Conservation (phyloP, 2,888 invertebrate genomes). For the Balanococcus diminutus region DNA sequence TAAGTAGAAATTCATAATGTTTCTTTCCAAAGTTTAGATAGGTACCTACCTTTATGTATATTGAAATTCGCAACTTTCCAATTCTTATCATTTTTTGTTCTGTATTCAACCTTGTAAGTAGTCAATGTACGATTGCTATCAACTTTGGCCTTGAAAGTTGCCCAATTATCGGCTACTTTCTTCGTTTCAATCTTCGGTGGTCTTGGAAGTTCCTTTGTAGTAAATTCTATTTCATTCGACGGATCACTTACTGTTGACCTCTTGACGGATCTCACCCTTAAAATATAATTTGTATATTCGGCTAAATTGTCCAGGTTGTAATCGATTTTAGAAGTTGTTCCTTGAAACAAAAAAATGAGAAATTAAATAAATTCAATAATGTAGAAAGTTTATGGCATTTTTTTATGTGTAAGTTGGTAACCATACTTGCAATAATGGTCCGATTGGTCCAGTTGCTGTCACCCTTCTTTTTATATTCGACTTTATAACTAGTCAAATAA, state of each 20-base stretch:
- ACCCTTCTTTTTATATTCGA: background rate
- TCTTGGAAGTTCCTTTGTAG: background rate
- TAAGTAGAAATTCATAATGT: no score
- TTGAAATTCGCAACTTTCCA: background rate
- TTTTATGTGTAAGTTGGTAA: no score
- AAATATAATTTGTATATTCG: background rate
- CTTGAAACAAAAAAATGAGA: no score
- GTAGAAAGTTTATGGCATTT: no score
- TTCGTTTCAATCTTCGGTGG: background rate
- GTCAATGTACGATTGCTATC: background rate
- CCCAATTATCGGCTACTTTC: background rate
- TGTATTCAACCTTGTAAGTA: background rate
- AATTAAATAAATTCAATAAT: no score
- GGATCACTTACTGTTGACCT: background rate
- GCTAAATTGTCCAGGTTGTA: no score
- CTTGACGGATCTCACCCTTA: slow-evolving; percentile 8
- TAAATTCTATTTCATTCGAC: slow-evolving; percentile 4
- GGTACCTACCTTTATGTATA: no score
- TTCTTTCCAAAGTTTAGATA: no score
- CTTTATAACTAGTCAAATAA: background rate
- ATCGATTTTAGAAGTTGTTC: no score
- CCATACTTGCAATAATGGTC: background rate
- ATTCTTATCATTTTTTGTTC: background rate
- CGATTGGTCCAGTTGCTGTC: background rate
- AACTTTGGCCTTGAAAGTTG: background rate